Conservation (phyloP, 1,140 invertebrate genomes). For the Drosophila kurseongensis region DNA sequence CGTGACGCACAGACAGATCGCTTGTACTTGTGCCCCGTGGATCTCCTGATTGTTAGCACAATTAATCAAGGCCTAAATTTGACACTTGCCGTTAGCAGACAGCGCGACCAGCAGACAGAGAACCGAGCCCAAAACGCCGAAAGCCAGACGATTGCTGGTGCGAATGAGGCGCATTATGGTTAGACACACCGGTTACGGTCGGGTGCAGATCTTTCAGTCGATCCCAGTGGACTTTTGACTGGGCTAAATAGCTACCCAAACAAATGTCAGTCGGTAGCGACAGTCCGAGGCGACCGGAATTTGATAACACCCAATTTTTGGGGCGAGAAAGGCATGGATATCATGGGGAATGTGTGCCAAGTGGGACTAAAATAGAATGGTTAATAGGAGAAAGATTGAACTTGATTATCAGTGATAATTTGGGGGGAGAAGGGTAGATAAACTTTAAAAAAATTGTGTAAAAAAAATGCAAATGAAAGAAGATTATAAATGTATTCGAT, state of each 20-base stretch:
- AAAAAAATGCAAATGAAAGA: not conserved
- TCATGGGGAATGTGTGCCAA: conserved; percentile 14
- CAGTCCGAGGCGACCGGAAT: conserved; percentile 22
- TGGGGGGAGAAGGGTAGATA: not conserved
- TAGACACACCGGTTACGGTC: conserved; percentile 28
- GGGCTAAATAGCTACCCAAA: conserved; percentile 42
- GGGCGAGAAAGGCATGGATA: not conserved
- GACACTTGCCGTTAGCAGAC: conserved; percentile 51
- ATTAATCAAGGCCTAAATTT: conserved; percentile 54
- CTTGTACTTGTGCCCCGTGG: conserved; percentile 4
- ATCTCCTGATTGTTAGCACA: conserved; percentile 49
- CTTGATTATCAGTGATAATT: conserved; percentile 1
- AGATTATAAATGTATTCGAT: not conserved
- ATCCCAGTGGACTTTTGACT: conserved; percentile 42
- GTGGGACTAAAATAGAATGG: conserved; percentile 21
- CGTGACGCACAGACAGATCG: conserved; percentile 51
- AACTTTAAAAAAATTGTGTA: not conserved
- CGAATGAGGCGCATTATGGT: conserved; percentile 50
- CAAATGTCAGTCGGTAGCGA: conserved; percentile 21
- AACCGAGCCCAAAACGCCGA: conserved; percentile 1
- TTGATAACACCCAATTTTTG: conserved; percentile 18
- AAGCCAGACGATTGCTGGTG: conserved; percentile 8
- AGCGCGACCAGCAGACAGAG: conserved; percentile 37
- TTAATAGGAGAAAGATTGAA: conserved; percentile 1
- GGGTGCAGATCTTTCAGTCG: conserved; percentile 34